These are phyloP conservation scores for Globodera rostochiensis DNA, from an alignment of 1,140 invertebrate genomes.

Conservation along the genomic window DNA sequence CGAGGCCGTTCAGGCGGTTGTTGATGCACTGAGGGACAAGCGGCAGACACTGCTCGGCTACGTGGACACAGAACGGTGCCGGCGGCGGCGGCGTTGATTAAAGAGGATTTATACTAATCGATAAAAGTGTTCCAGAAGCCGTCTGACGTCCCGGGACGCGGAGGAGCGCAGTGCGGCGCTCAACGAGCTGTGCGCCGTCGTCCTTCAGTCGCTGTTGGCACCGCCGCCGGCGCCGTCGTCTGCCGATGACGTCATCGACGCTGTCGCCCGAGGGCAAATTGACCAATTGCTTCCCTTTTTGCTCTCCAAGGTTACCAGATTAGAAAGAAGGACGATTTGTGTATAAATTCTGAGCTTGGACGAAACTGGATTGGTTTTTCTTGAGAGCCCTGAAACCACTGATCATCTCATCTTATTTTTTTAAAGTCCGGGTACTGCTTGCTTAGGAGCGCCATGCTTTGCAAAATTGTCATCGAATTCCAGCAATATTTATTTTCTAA, in stretches of 20 bases:
- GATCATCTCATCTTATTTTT: background rate
- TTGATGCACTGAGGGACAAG: background rate
- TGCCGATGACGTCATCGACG: background rate
- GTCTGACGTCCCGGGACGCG: slow-evolving; percentile 33
- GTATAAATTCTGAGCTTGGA: no score
- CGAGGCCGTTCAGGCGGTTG: background rate
- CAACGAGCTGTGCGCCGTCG: slow-evolving; percentile 30
- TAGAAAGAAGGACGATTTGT: no score
- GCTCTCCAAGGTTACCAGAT: slow-evolving; percentile 9
- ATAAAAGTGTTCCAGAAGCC: slow-evolving; percentile 24
- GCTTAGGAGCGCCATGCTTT: no score
- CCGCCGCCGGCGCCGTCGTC: no score
- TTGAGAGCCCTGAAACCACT: background rate
- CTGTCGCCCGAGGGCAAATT: background rate
- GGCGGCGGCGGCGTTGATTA: background rate
- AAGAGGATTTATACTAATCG: background rate
- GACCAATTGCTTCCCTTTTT: slow-evolving; percentile 35
- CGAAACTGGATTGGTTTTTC: no score
- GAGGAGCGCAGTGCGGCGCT: slow-evolving; percentile 19
- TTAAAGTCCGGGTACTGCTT: slow-evolving; percentile 2
- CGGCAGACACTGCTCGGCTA: background rate
- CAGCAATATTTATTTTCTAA: no score
- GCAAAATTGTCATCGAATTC: no score
- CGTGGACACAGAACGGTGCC: background rate
- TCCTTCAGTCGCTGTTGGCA: slow-evolving; percentile 24